A percentile compares a stretch with the other conserved stretches of the same genome.
Conservation (phyloP, 2,797 vertebrate species). For the Parambassis ranga region DNA sequence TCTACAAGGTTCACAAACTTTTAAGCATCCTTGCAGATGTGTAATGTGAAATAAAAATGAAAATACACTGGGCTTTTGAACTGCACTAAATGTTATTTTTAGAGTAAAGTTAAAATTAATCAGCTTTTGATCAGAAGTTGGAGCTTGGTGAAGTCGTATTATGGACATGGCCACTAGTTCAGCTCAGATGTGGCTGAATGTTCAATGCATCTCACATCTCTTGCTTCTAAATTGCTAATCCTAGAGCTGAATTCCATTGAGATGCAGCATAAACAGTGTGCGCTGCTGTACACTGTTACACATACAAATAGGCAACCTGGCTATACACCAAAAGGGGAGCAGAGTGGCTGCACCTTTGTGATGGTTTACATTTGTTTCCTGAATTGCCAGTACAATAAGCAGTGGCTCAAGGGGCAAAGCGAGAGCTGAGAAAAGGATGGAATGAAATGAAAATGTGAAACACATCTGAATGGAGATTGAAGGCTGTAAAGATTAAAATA, state of each 20-base stretch:
- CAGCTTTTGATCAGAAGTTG: too few species aligned
- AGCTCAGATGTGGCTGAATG: not conserved
- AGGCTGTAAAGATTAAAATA: not conserved
- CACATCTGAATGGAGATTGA: conserved; percentile 8
- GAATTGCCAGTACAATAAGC: conserved; percentile 7
- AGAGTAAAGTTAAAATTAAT: too few species aligned
- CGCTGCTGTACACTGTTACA: conserved; percentile 5
- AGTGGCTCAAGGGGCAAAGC: not conserved
- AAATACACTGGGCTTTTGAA: too few species aligned
- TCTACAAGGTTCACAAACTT: too few species aligned
- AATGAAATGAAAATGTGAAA: conserved; percentile 7
- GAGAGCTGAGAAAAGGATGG: not conserved
- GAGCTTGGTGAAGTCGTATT: not conserved
- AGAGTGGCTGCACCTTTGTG: not conserved
- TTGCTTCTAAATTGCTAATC: conserved; percentile 38
- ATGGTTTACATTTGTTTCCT: conserved; percentile 22
- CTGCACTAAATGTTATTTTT: too few species aligned
- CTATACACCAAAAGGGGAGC: not conserved
- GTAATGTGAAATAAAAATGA: too few species aligned
- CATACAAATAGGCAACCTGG: conserved; percentile 29
- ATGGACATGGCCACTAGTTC: not conserved
- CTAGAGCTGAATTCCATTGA: conserved; percentile 15
- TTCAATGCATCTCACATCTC: conserved; percentile 14
- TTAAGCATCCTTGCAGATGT: too few species aligned
- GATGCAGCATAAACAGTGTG: conserved; percentile 8